These are phyloP conservation scores for Lasiurus cinereus DNA, from an alignment of 2,113 vertebrate species.

Conservation along the genomic window DNA sequence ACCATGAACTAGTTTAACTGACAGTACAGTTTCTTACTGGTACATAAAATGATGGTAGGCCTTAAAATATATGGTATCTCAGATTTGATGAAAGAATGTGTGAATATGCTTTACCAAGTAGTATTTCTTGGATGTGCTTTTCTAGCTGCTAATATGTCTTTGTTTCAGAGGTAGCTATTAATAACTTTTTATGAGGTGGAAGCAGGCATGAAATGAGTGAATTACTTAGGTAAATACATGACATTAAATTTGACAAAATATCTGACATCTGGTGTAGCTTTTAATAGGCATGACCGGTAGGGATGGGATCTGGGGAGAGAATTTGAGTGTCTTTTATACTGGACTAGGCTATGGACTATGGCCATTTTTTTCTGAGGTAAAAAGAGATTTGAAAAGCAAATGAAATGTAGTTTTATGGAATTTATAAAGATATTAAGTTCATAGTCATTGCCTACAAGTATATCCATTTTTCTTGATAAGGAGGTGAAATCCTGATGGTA, in stretches of 20 bases:
- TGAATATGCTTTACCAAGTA: not conserved
- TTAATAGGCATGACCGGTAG: not conserved
- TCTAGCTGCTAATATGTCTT: constrained; percentile 7
- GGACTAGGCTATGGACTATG: not conserved
- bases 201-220: not conserved
- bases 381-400: not conserved
- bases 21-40: not conserved
- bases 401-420: not conserved
- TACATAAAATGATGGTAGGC: not conserved
- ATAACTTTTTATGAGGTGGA: constrained; percentile 19
- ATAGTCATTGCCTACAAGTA: not conserved
- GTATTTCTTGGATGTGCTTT: constrained; percentile 39
- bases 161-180: constrained; percentile 50
- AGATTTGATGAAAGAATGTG: not conserved
- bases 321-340: not conserved
- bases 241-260: constrained; percentile 25
- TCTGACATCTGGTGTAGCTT: not conserved
- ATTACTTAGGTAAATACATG: not conserved
- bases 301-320: not conserved
- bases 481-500: constrained; percentile 13
- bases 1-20: not conserved
- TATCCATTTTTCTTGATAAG: not conserved
- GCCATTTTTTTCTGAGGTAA: not conserved
- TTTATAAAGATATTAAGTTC: constrained; percentile 12
- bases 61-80: not conserved